A percentile compares a stretch with the other conserved stretches of the same genome.
Evolutionary conservation across 2,797 vertebrate genomes (phyloP).

Genomic region (Echeneis naucrates): DNA sequence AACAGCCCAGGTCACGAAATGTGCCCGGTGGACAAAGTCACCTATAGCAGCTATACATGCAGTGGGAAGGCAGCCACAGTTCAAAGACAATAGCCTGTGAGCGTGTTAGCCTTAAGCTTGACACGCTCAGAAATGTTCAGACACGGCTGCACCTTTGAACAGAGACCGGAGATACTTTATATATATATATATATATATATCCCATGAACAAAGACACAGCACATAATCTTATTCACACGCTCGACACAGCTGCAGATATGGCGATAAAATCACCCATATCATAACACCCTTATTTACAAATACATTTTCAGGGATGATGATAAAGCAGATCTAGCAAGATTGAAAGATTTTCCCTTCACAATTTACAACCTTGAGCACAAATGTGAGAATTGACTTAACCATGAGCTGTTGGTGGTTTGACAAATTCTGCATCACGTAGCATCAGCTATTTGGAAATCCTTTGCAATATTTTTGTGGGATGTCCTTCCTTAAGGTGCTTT

Average conservation of each 20-base stretch:
- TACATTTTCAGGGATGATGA: neutral
- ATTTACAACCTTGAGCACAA: neutral
- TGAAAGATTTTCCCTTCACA: neutral
- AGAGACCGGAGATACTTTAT: conserved; percentile 26
- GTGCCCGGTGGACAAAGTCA: conserved; percentile 56
- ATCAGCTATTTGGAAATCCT: neutral
- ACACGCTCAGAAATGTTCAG: conserved; percentile 12
- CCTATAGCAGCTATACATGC: conserved; percentile 36
- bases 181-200: too few relatives aligned
- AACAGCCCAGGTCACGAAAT: conserved; percentile 69
- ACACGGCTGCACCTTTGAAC: conserved; percentile 12
- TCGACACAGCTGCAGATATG: conserved; percentile 15
- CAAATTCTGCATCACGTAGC: neutral
- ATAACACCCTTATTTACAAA: conserved; percentile 26
- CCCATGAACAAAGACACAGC: conserved; percentile 24
- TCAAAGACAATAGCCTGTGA: conserved; percentile 28
- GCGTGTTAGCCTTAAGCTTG: conserved; percentile 12
- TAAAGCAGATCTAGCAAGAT: neutral
- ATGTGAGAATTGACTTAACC: neutral
- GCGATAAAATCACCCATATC: conserved; percentile 13
- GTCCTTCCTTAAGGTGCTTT: neutral
- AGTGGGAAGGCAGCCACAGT: conserved; percentile 17
- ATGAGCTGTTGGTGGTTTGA: too few relatives aligned
- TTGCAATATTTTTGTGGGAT: neutral
- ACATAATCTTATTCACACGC: conserved; percentile 14